phyloP scores from a whole-genome alignment of 1,140 invertebrate genomes.

The Sycophaga agraensis region DNA sequence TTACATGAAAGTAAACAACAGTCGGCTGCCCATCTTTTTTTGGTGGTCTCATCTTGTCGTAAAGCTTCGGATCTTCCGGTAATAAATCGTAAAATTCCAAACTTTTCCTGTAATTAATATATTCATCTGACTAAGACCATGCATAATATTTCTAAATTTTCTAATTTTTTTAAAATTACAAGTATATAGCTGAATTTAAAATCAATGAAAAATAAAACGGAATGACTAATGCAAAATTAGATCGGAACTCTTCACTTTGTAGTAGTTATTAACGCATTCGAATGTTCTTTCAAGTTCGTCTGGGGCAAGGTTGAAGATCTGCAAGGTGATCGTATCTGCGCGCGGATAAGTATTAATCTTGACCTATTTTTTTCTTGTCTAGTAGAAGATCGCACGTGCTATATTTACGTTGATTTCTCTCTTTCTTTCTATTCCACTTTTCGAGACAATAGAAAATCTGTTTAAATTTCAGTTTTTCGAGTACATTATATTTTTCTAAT shows the following conservation, averaged over 20 bases:
- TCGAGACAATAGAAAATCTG: neutral
- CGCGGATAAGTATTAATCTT: slow-evolving; percentile 28
- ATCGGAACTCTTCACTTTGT: slow-evolving; percentile 21
- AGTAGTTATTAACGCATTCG: slow-evolving; percentile 19
- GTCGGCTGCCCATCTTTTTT: slow-evolving; percentile 85
- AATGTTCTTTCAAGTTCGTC: slow-evolving; percentile 19
- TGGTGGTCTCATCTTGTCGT: slow-evolving; percentile 88
- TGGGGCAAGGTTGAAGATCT: slow-evolving; percentile 23
- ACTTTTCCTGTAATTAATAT: slow-evolving; percentile 63
- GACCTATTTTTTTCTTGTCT: slow-evolving; percentile 22
- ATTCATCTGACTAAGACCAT: too few species aligned
- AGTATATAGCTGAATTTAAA: neutral
- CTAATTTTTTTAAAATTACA: neutral
- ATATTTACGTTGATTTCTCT: neutral
- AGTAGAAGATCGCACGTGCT: slow-evolving; percentile 14
- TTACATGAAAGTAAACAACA: slow-evolving; percentile 86
- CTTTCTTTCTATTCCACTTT: neutral
- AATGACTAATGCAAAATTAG: slow-evolving; percentile 16
- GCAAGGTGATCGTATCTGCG: slow-evolving; percentile 27
- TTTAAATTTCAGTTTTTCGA: too few species aligned
- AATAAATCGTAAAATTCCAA: slow-evolving; percentile 80
- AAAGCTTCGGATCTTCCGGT: slow-evolving; percentile 80
- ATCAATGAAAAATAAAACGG: neutral
- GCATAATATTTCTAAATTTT: too few species aligned
- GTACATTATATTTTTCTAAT: too few species aligned